Evolutionary conservation across 1,140 invertebrate species (phyloP).

Genomic region (Lasaia peninsularis): DNA sequence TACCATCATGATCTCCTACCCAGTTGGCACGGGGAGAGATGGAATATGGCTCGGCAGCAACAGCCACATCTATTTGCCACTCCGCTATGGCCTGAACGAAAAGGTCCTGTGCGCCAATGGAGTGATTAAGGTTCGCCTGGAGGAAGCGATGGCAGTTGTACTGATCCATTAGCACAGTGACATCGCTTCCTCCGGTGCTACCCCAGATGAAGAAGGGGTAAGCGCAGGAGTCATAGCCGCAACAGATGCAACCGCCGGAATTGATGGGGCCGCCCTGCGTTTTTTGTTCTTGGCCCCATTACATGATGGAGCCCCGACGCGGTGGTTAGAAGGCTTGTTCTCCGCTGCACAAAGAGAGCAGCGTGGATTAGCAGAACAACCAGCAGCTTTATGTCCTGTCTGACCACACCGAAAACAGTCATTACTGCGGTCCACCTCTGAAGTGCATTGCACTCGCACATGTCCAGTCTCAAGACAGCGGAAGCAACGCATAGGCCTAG

Average conservation of each 20-base stretch:
- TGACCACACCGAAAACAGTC: slow-evolving; percentile 27
- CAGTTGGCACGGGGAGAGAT: not conserved
- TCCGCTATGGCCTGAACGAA: slow-evolving; percentile 18
- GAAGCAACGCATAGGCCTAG: slow-evolving; percentile 22
- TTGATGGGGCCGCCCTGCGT: no score
- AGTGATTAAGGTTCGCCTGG: slow-evolving; percentile 2
- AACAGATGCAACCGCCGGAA: no score
- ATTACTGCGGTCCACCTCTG: slow-evolving; percentile 14
- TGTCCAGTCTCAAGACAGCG: slow-evolving; percentile 24
- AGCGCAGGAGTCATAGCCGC: no score
- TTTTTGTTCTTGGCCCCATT: not conserved
- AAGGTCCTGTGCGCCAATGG: not conserved
- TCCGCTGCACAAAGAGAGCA: slow-evolving; percentile 21
- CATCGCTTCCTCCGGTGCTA: not conserved
- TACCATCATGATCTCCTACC: not conserved
- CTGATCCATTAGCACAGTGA: not conserved
- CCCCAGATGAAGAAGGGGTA: not conserved
- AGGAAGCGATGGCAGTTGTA: not conserved
- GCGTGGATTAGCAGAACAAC: slow-evolving; percentile 14
- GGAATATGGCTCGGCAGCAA: slow-evolving; percentile 10
- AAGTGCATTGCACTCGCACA: slow-evolving; percentile 1
- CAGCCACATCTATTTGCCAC: slow-evolving; percentile 14
- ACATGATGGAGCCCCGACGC: slow-evolving; percentile 14
- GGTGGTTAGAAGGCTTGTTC: slow-evolving; percentile 15
- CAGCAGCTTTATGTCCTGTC: slow-evolving; percentile 20